Base-by-base conservation (phyloP, 2,888 invertebrate species). In the Calameuta idolon region DNA sequence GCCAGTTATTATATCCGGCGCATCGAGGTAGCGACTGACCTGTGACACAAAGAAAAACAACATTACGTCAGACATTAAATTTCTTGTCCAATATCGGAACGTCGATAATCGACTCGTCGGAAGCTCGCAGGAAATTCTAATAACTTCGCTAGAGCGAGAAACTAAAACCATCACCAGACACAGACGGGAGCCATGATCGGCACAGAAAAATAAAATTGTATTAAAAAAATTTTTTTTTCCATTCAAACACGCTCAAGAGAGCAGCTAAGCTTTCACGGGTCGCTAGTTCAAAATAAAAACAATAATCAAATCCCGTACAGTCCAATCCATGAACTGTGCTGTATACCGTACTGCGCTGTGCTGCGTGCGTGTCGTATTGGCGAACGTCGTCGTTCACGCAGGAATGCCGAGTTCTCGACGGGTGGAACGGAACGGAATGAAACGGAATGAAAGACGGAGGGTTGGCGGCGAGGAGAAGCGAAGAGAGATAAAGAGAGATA, bases 1-100 rank as follows among this genome's bases (percentile, higher is more conserved):
- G 68, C 92, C 92, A 34, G 94, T 93, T 86, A 94, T 94, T 77
- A 94, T 93, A 87, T 94, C 94, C 12, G 94, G 94, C 0, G 94
- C 94, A 82, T 94, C 94, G 83, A 94, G 89, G 85, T 94, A 94
- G 68, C 93, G 91, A 77, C 93, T 91, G 77, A 94, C 93, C 92
- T 93, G 87, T 0, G 84, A 83, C 37, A 40, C 76, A 35, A 78
- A 11, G 35, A 30, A 34, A 69, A 74, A 23, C 55, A 23, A 55
- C 40, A 40, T 40, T 40, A 40, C 23, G 55, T 55, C 55, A 34
- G 34, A 69, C 76, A 34, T 30, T 35, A 69, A 34, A 75, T 55
- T n/a, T 34, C 1, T 55, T 55, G 23, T 55, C 9, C 15, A 9
- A 23, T 9, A 55, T 55, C 5, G 1, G n/a, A 4, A 23, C 12